phyloP scores from a whole-genome alignment of 1,140 invertebrate genomes.

The Mizuhopecten yessoensis region DNA sequence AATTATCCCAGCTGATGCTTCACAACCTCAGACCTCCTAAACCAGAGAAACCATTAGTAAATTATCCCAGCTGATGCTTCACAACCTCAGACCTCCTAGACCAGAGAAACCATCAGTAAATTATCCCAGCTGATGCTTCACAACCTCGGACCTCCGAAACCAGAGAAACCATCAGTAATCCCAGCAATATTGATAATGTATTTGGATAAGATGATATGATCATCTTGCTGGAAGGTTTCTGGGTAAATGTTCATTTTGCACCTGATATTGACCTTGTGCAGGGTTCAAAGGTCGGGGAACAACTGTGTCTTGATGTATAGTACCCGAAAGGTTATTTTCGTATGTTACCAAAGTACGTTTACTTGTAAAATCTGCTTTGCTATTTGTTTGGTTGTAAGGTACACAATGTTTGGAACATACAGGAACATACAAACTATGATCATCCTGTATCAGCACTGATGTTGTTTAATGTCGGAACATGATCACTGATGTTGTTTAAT shows the following conservation, averaged over 20 bases:
- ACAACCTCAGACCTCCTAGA: neutral
- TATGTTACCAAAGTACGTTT: no score
- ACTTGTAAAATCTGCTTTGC: no score
- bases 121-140: neutral
- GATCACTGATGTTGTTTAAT: no score
- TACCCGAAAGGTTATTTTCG: no score
- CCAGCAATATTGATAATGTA: neutral
- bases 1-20: no score
- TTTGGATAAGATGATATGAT: neutral
- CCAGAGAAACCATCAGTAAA: neutral
- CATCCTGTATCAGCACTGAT: no score
- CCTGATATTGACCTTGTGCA: neutral
- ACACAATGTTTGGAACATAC: no score
- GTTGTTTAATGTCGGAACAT: no score
- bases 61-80: neutral
- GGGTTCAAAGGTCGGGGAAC: neutral
- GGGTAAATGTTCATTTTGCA: slow-evolving; percentile 16
- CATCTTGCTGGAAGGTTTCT: neutral
- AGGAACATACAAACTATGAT: no score
- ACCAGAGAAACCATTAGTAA: neutral
- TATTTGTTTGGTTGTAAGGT: no score
- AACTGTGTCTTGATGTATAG: neutral
- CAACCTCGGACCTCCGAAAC: neutral
- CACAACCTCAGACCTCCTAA: neutral
- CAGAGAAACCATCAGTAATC: neutral